phyloP scores from a whole-genome alignment of 2,888 invertebrate species.

The Cheilosia impressa region DNA sequence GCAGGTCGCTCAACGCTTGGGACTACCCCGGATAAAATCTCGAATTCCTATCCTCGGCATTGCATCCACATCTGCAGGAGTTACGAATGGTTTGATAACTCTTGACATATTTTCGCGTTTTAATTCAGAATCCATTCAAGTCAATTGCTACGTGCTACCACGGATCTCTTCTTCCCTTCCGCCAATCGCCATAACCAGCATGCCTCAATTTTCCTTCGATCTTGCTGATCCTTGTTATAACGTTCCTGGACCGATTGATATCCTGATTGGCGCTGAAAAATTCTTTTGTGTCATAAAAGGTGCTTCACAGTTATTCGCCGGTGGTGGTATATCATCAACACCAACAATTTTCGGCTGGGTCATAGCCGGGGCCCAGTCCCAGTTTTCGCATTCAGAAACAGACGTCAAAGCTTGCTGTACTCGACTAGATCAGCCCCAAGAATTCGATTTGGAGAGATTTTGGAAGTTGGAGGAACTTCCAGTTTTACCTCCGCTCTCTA shows the following conservation, averaged over 20 bases:
- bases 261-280: slow-evolving; percentile 23
- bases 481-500: too few relatives aligned
- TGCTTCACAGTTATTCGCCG: neutral
- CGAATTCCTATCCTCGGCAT: slow-evolving; percentile 32
- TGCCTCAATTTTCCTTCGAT: neutral
- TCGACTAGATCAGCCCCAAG: too few relatives aligned
- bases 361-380: too few relatives aligned
- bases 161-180: neutral
- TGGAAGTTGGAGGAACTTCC: too few relatives aligned
- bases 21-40: neutral
- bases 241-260: slow-evolving; percentile 48
- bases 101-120: neutral
- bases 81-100: slow-evolving; percentile 13
- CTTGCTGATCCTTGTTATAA: neutral
- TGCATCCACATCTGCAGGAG: slow-evolving; percentile 25
- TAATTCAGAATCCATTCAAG: neutral
- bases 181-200: neutral
- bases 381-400: too few relatives aligned
- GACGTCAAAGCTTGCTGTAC: too few relatives aligned
- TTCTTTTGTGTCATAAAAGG: neutral
- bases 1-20: slow-evolving; percentile 30
- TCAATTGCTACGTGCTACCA: neutral
- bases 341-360: too few relatives aligned
- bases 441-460: too few relatives aligned
- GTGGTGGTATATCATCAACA: too few relatives aligned